Base-by-base conservation (phyloP, 2,888 invertebrate species). In the Eupsilia transversa region DNA sequence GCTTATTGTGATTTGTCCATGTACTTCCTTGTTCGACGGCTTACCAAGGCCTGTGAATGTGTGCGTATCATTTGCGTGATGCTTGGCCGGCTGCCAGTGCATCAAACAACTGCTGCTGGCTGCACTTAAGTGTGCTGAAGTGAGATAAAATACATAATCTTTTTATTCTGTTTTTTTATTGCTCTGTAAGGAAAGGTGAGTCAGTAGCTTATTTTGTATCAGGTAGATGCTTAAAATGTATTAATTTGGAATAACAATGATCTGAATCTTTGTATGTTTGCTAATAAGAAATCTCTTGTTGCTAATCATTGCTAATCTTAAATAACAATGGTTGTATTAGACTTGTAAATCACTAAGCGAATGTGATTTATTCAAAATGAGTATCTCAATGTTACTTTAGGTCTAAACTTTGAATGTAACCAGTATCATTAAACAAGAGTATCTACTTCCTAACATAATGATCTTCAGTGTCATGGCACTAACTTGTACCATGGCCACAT, bases 81-180 rank as follows among this genome's bases (percentile, higher is more conserved):
- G 82, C 66, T 91, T 93, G 93, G 93, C 91, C 71, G 52, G 38
- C 65, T 88, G 93, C 93, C 93, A 93, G 90, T 92, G 92, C 92
- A 93, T 88, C 83, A 86, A 87, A 88, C 82, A 86, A 87, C 75
- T 83, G 84, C 83, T 88, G 86, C 86, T 74, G 83, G 84, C 83
- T 88, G 86, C 86, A 87, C 79, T 82, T 80, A 87, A 85, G 71
- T 88, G 78, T 85, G 80, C 79, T 83, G 79, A 86, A 88, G 87
- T 85, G 70, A 86, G 86, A 87, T 88, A 88, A 89, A 89, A 85
- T 81, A 79, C 80, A 83, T 81, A 79, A 82, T 77, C 60, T 65
- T 79, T 70, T 71, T 72, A 79, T 72, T 83, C 86, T 90, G 86
- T 74, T 90, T 90, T 90, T 89, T 88, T 88, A 66, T 74, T 14